phyloP scores from a whole-genome alignment of 2,113 vertebrate genomes.

The Vulpes ferrilata region DNA sequence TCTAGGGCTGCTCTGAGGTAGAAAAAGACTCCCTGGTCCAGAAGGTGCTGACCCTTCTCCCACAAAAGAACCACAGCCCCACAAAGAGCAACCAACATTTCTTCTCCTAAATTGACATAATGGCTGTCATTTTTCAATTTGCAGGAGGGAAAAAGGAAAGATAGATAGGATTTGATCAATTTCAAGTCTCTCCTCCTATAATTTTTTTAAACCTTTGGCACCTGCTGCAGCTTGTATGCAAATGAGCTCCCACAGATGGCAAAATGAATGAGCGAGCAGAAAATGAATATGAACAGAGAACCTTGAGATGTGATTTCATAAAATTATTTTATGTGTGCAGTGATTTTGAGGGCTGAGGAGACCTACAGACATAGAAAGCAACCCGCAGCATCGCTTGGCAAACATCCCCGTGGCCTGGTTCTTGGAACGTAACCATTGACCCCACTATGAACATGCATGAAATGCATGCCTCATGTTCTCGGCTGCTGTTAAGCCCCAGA shows the following conservation, averaged over 20 bases:
- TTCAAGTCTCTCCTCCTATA: background rate
- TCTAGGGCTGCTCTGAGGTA: background rate
- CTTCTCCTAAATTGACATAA: constrained; percentile 5
- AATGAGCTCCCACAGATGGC: constrained; percentile 16
- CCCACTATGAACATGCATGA: background rate
- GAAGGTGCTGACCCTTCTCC: background rate
- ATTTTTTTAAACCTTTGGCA: constrained; percentile 59
- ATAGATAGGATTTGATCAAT: constrained; percentile 39
- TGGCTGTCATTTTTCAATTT: constrained; percentile 65
- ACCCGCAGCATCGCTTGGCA: background rate
- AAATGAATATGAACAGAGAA: constrained; percentile 44
- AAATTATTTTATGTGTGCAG: background rate
- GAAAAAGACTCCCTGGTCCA: background rate
- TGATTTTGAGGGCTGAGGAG: background rate
- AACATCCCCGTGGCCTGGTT: background rate
- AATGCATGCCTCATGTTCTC: fast-evolving
- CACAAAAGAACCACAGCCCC: background rate
- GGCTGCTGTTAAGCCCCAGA: background rate
- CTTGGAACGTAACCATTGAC: background rate
- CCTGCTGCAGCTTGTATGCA: background rate
- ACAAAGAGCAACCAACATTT: background rate
- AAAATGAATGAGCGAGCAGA: constrained; percentile 29
- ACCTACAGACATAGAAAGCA: background rate
- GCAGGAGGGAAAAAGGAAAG: background rate
- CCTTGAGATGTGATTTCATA: background rate